Evolutionary conservation across 1,140 invertebrate species (phyloP).

Genomic region (Portunus trituberculatus): DNA sequence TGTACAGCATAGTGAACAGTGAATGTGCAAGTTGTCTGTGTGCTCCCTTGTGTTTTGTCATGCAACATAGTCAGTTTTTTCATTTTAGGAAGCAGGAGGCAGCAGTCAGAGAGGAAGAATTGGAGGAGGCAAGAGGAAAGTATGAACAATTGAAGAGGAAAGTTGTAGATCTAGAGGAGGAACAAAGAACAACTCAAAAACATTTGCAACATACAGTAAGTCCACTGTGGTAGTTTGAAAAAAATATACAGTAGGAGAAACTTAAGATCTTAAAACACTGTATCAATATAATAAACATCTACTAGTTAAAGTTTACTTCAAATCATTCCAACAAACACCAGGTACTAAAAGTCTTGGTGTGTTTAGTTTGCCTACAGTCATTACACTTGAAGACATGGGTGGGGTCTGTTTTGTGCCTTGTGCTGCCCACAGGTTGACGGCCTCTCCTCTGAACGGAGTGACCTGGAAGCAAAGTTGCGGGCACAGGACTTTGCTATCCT

Average conservation of each 20-base stretch:
- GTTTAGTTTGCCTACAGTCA: neutral
- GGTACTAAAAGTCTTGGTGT: no score
- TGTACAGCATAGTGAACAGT: no score
- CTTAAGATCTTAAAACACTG: neutral
- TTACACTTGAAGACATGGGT: neutral
- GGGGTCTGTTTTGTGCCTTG: neutral
- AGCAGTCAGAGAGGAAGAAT: neutral
- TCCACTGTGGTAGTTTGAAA: neutral
- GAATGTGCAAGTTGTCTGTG: no score
- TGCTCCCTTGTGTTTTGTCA: no score
- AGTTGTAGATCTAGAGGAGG: neutral
- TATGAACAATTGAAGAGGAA: neutral
- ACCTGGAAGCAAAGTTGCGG: constrained; percentile 44
- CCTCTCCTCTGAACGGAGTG: neutral
- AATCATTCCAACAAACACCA: no score
- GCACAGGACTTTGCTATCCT: constrained; percentile 46
- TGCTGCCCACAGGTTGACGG: constrained; percentile 35
- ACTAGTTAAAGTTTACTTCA: no score
- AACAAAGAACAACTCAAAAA: neutral
- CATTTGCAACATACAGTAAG: neutral
- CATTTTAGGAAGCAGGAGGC: neutral
- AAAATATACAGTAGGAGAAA: neutral
- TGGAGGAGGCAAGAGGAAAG: neutral
- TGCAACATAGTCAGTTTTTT: neutral
- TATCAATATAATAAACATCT: no score